Evolutionary conservation across 1,140 invertebrate genomes (phyloP), one percentile per base, ranked within the genome.

Genomic region (Pygmarrhopalites habei): DNA sequence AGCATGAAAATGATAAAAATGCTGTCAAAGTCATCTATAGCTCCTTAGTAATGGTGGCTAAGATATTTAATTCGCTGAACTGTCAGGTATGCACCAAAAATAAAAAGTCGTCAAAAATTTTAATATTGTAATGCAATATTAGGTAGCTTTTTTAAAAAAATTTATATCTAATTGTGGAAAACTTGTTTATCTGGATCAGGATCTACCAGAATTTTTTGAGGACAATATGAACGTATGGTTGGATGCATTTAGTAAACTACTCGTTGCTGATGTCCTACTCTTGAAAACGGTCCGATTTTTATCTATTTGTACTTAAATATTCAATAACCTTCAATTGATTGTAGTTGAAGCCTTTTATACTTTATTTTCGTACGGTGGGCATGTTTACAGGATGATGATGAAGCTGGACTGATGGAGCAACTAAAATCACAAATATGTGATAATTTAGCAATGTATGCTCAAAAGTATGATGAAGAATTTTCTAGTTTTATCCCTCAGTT

Each of bases 401-500:
- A 95, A 73, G 82, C 92, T 1, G 92, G 92, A 15, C 77, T 96
- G 1, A 79, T 96, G 68, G 94, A 97, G 75, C 86, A 93, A 72
- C 79, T 97, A 2, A 89, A 92, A 69, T 92, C 92, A 0, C 92
- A 98, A 79, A 87, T 98, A 19, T 98, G 95, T 77, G 92, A 96
- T 73, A 97, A 96, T 74, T 85, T 95, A 17, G 83, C 88, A 1
- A 78, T 99, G 29, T 99, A 97, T 78, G 95, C 95, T 1, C 87
- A 93, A 69, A 98, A 98, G 75, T 99, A 98, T 73, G 92, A 95
- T 75, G 95, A 98, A 77, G 95, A 98, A 74, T 98, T 98, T 77
- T 82, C 84, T 39, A 83, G 85, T 12, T 94, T 89, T 77, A 82
- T 97, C 44, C 86, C 88, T 5, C 80, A 81, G 30, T 98, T 98